phyloP scores from a whole-genome alignment of 2,797 vertebrate species.

The Poecilia velifera region DNA sequence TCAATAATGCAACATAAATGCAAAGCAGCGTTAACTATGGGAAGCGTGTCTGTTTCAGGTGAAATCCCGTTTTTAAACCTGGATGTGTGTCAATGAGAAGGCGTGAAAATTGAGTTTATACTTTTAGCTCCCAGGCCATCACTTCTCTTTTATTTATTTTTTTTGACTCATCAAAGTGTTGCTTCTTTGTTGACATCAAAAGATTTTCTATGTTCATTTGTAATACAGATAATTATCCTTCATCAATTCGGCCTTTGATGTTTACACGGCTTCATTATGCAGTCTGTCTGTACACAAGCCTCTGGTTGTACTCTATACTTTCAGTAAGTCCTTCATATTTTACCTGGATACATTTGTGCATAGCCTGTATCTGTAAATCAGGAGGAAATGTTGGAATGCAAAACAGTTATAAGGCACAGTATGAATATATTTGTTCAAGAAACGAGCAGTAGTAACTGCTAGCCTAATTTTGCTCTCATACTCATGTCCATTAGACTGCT shows the following conservation, averaged over 20 bases:
- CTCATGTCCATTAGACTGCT: background rate
- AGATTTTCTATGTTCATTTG: slow-evolving; percentile 52
- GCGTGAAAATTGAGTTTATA: slow-evolving; percentile 17
- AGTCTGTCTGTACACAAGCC: background rate
- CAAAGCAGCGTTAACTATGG: background rate
- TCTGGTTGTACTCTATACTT: background rate
- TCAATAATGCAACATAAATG: background rate
- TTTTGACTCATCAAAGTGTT: slow-evolving; percentile 39
- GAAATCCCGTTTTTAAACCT: background rate
- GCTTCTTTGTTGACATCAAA: slow-evolving; percentile 66
- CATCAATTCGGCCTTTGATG: slow-evolving; percentile 58
- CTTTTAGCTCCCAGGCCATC: slow-evolving; percentile 32
- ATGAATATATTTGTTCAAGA: background rate
- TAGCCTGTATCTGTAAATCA: background rate
- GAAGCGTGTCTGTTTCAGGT: background rate
- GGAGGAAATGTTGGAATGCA: background rate
- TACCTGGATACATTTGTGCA: background rate
- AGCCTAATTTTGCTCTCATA: background rate
- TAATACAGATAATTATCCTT: slow-evolving; percentile 60
- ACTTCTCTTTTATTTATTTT: slow-evolving; percentile 2
- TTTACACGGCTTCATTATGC: slow-evolving; percentile 40
- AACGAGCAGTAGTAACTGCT: background rate
- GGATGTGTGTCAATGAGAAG: background rate
- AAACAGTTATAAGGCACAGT: background rate
- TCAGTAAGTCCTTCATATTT: background rate